Conservation (phyloP, 2,113 vertebrate genomes). For the Xenopus laevis region DNA sequence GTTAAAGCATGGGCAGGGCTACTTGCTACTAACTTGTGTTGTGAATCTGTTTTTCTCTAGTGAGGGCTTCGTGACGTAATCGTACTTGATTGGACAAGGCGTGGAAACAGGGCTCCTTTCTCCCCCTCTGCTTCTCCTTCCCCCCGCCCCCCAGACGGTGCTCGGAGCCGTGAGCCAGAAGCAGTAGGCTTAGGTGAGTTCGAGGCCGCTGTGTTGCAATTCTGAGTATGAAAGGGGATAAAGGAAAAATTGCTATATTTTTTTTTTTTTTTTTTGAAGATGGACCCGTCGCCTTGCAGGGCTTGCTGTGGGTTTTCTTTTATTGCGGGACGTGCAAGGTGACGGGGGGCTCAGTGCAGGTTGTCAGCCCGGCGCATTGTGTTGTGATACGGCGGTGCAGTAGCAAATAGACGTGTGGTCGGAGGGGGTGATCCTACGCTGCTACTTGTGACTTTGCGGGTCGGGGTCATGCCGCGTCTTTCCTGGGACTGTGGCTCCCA, state of each 20-base stretch:
- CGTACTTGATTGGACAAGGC: slow-evolving; percentile 11
- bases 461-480: neutral
- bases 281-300: too few relatives aligned
- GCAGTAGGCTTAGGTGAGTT: slow-evolving; percentile 27
- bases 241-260: too few relatives aligned
- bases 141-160: slow-evolving; percentile 18
- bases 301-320: too few relatives aligned
- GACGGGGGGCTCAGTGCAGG: too few relatives aligned
- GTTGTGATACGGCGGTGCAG: too few relatives aligned
- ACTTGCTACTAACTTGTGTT: slow-evolving; percentile 15
- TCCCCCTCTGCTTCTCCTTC: neutral
- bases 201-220: neutral
- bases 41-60: neutral
- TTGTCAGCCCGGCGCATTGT: too few relatives aligned
- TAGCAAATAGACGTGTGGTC: too few relatives aligned
- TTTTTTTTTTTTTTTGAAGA: too few relatives aligned
- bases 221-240: too few relatives aligned
- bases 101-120: neutral
- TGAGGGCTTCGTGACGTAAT: slow-evolving; percentile 9
- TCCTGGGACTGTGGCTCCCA: slow-evolving; percentile 32
- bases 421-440: neutral
- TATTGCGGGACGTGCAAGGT: too few relatives aligned
- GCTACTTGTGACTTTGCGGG: neutral
- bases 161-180: slow-evolving; percentile 1
- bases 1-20: neutral